Percentiles rank a stretch among this genome's conserved stretches.
These are phyloP conservation scores for Andricus curvator DNA, from an alignment of 2,888 invertebrate species.

Conservation along the genomic window DNA sequence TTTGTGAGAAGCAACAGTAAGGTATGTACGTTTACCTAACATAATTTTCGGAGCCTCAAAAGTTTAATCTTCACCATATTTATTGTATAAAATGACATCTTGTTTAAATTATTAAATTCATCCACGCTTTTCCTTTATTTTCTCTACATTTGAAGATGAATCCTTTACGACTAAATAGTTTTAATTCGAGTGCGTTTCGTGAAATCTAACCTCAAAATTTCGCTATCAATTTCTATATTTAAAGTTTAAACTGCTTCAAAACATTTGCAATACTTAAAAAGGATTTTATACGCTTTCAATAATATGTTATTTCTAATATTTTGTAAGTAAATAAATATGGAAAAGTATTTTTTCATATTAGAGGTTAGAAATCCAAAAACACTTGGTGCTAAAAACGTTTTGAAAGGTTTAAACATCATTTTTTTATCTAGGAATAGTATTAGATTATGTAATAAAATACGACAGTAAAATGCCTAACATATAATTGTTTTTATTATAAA, in stretches of 20 bases:
- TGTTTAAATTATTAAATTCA: neutral
- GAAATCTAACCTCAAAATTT: slow-evolving; percentile 52
- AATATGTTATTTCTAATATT: neutral
- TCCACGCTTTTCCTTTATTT: neutral
- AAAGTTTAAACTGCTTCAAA: too few species aligned
- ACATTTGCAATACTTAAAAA: neutral
- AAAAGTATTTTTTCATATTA: too few species aligned
- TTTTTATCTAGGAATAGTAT: too few species aligned
- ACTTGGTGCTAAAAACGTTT: too few species aligned
- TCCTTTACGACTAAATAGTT: slow-evolving; percentile 54
- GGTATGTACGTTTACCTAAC: slow-evolving; percentile 18
- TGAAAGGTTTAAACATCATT: too few species aligned
- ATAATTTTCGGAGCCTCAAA: slow-evolving; percentile 45
- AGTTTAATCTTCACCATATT: neutral
- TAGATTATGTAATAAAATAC: too few species aligned
- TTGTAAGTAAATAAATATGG: too few species aligned
- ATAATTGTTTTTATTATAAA: too few species aligned
- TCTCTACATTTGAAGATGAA: slow-evolving; percentile 39
- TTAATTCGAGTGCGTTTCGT: neutral
- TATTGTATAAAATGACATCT: neutral
- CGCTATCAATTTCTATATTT: neutral
- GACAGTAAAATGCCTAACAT: too few species aligned
- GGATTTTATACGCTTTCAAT: too few species aligned
- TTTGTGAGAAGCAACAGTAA: slow-evolving; percentile 11
- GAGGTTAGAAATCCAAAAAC: too few species aligned